phyloP scores from a whole-genome alignment of 2,888 invertebrate species.

The Leptinotarsa juncta region DNA sequence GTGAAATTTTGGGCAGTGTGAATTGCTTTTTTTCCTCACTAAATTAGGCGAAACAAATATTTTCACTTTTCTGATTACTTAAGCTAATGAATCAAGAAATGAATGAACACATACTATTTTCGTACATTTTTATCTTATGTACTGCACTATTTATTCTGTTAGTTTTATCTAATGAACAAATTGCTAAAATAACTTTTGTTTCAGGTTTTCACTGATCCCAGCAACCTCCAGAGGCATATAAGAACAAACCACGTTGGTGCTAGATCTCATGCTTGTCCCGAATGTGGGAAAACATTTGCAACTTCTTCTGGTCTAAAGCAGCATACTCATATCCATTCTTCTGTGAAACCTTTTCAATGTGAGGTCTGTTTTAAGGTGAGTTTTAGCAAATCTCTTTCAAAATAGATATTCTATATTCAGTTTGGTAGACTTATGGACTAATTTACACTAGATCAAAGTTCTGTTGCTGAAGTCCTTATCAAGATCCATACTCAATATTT shows the following conservation, averaged over 20 bases:
- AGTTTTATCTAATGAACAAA: background rate
- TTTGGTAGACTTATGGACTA: no score
- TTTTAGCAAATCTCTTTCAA: background rate
- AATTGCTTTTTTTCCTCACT: no score
- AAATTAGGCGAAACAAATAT: no score
- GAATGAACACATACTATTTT: no score
- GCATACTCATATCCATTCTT: slow-evolving; percentile 98
- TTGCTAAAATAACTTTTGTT: slow-evolving; percentile 3
- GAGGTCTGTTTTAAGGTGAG: slow-evolving; percentile 92
- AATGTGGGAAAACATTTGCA: slow-evolving; percentile 98
- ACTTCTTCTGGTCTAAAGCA: slow-evolving; percentile 98
- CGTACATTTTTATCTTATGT: no score
- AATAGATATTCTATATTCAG: background rate
- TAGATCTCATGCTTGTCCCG: slow-evolving; percentile 95
- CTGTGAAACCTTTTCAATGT: slow-evolving; percentile 97
- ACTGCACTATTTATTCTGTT: no score
- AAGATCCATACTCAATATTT: no score
- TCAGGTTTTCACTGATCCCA: slow-evolving; percentile 95
- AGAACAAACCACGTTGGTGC: slow-evolving; percentile 95
- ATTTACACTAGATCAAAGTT: no score
- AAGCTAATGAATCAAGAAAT: no score
- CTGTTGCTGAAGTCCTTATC: no score
- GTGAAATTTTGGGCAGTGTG: no score
- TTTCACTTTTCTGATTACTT: no score
- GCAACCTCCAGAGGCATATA: slow-evolving; percentile 96